Base-by-base conservation (phyloP, 2,888 invertebrate species). In the Romanomermis culicivorax region DNA sequence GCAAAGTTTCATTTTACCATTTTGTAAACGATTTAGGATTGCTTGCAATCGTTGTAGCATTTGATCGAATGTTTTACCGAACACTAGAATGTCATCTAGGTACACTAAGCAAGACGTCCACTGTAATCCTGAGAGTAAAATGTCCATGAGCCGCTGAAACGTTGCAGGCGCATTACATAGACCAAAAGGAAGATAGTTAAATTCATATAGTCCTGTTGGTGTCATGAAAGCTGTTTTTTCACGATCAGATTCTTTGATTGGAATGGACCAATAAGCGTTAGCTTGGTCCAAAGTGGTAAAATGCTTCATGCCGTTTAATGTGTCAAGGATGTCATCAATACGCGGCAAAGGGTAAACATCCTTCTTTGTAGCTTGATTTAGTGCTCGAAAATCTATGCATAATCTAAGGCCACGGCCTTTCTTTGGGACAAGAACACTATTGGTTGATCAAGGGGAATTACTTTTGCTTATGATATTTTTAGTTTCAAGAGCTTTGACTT, bases 111-210 rank as follows among this genome's bases (percentile, higher is more conserved):
- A 36, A 2, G 23, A 25, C 2, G 23, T 48, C n/a, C 45, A 54
- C 24, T 36, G 47, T 26, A 56, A 23, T 17, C 36, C 53, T 3
- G 20, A 20, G 7, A 56, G 45, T 2, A 53, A 3, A 17, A 20
- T 2, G 42, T 52, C 29, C 26, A 54, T 29, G 2, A 58, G 53
- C 7, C 58, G 42, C 53, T 60, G 55, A 42, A 60, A 61, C 3
- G 57, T 58, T 1, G 57, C 56, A 20, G 58, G 57, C 25, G 58
- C 58, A n/a, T 55, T 57, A 11, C 56, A 55, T 1, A 61, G 43
- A 3, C 60, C 58, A 52, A 59, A 61, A 0, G 56, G 53, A 52
- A 61, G 53, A 7, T 54, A 29, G 11, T 54, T 56, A 51, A 54
- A 61, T 36, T 60, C 53, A 25, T 51, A 61, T 27, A 56, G 56